Base-by-base conservation (phyloP, 2,888 invertebrate genomes). In the Corbicula japonica region DNA sequence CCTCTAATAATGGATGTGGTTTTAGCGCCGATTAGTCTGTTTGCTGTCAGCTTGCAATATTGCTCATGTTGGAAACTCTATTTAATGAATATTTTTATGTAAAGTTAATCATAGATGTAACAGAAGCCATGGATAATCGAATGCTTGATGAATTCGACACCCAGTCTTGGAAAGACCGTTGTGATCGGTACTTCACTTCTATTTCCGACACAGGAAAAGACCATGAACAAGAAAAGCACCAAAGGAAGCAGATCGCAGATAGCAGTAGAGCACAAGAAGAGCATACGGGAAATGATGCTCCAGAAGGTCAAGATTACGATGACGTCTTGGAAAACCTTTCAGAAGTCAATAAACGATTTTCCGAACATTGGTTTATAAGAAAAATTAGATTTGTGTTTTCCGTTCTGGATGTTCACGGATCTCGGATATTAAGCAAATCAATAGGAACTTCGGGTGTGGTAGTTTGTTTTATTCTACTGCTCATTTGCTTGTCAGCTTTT, bases 181-280 rank as follows among this genome's bases (percentile, higher is more conserved):
- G 85, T 65, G 76, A 85, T 34, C 61, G 85, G n/a, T 85, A 85
- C 41, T 85, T 85, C 34, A 75, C 80, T 10, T 85, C 85, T 3
- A 60, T 85, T 18, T 76, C 85, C 2, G 85, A 85, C 32, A 72
- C 72, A 0, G 78, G 76, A 46, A 69, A 68, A 12, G 75, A 62
- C 28, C 21, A 30, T 2, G 66, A 56, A 26, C 71, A 72, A 56
- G 70, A 48, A 35, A 74, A 83, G 21, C 54, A 60, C 12, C 26
- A 28, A 2, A 44, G n/a, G 32, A 52, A 70, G 6, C 26, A 58
- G 21, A 32, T 44, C 28, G 58, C n/a, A 15, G 69, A 44, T 46
- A 28, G 54, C 21, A 28, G 28, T n/a, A 41, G 58, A 21, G 38
- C 21, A 18, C 32, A 41, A 26, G 48, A 62, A 52, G 23, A 18